A percentile compares a stretch with the other conserved stretches of the same genome.
These are phyloP conservation scores for Tipula confusa DNA, from an alignment of 2,888 invertebrate species.

Conservation along the genomic window DNA sequence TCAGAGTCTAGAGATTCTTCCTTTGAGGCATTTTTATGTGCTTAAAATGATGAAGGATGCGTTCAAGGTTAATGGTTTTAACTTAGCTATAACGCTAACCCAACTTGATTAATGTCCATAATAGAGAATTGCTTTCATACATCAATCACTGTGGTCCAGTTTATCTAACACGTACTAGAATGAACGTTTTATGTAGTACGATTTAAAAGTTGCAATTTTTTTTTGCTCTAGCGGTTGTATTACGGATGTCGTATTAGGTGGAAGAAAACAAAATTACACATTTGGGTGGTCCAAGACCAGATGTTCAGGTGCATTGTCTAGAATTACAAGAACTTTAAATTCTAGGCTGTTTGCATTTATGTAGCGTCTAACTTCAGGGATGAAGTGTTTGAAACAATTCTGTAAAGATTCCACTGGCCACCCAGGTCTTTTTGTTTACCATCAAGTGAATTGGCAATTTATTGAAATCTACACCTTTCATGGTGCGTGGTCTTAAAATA, in stretches of 20 bases:
- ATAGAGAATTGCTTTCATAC: not conserved
- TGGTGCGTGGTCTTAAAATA: not conserved
- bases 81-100: too few species aligned
- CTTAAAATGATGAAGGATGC: too few species aligned
- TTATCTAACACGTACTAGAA: too few species aligned
- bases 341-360: slow-evolving; percentile 26
- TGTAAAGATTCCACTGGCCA: slow-evolving; percentile 33
- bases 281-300: slow-evolving; percentile 36
- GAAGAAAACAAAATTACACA: slow-evolving; percentile 38
- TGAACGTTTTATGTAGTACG: too few species aligned
- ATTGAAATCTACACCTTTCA: not conserved
- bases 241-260: slow-evolving; percentile 40
- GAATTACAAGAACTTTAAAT: slow-evolving; percentile 33
- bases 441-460: not conserved
- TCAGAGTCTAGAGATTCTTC: too few species aligned
- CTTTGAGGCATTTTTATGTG: too few species aligned
- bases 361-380: slow-evolving; percentile 32
- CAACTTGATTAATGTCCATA: too few species aligned
- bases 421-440: too few species aligned
- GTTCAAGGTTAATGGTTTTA: too few species aligned
- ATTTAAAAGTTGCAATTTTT: too few species aligned
- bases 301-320: slow-evolving; percentile 36
- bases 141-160: slow-evolving; percentile 35
- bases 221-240: too few species aligned
- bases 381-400: slow-evolving; percentile 34